phyloP scores from a whole-genome alignment of 2,888 invertebrate genomes.

The Noctua janthe region DNA sequence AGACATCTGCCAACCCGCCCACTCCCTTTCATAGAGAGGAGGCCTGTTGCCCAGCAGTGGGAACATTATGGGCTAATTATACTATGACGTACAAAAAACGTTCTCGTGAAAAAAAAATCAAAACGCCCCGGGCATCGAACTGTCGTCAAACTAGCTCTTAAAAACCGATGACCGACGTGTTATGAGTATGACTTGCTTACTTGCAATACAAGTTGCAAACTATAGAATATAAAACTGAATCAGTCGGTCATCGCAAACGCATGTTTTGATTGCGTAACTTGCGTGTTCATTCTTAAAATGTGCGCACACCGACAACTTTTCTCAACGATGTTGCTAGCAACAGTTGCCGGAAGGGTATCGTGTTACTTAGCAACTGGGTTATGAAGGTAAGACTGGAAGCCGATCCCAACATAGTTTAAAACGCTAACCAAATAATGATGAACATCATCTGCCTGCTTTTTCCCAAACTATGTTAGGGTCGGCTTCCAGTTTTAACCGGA shows the following conservation, averaged over 20 bases:
- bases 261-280: conserved; percentile 25
- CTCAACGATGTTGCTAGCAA: conserved; percentile 5
- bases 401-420: background rate
- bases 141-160: background rate
- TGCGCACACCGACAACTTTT: conserved; percentile 15
- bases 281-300: conserved; percentile 12
- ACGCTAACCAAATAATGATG: background rate
- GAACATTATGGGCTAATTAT: too few species aligned
- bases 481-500: background rate
- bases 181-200: background rate
- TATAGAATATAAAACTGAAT: background rate
- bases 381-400: background rate
- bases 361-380: background rate
- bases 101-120: too few species aligned
- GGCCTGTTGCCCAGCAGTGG: too few species aligned
- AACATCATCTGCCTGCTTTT: background rate
- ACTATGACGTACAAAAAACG: too few species aligned
- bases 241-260: conserved; percentile 33
- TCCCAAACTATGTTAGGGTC: background rate
- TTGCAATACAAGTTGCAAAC: background rate
- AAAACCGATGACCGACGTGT: background rate
- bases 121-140: conserved; percentile 4
- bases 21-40: too few species aligned
- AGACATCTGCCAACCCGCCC: too few species aligned
- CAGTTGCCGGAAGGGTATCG: background rate